These are phyloP conservation scores for Bombus sylvicola DNA, from an alignment of 1,140 invertebrate genomes.

Conservation along the genomic window DNA sequence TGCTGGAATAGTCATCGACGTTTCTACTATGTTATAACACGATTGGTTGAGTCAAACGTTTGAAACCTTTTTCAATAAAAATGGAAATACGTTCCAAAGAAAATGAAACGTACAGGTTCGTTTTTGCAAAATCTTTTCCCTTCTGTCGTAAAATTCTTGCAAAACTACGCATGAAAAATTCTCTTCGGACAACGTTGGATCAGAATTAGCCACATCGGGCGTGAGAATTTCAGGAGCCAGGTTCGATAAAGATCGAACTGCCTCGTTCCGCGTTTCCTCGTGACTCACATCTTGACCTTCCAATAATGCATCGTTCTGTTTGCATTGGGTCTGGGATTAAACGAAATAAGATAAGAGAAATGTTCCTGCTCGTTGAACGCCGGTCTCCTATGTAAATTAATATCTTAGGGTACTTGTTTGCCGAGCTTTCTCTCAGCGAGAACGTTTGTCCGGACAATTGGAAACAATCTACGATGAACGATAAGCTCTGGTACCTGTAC, in stretches of 20 bases:
- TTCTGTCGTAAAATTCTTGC: too few relatives aligned
- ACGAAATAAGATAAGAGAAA: slow-evolving; percentile 48
- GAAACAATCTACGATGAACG: slow-evolving; percentile 54
- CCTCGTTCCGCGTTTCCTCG: neutral
- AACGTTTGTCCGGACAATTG: slow-evolving; percentile 47
- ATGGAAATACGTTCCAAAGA: neutral
- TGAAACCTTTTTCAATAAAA: neutral
- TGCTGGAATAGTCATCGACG: too few relatives aligned
- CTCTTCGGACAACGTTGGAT: too few relatives aligned
- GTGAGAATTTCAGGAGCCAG: neutral
- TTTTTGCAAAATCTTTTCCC: too few relatives aligned
- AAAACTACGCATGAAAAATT: too few relatives aligned
- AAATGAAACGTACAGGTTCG: too few relatives aligned
- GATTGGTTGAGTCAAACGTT: too few relatives aligned
- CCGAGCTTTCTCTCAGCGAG: neutral
- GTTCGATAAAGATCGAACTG: slow-evolving; percentile 6
- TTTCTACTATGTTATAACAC: too few relatives aligned
- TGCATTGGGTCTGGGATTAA: slow-evolving; percentile 22
- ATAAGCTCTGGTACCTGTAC: slow-evolving; percentile 37
- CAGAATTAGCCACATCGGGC: too few relatives aligned
- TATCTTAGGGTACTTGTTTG: slow-evolving; percentile 26
- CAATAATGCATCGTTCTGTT: slow-evolving; percentile 16
- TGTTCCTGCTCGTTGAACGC: slow-evolving; percentile 8
- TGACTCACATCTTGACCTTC: neutral
- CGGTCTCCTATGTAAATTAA: slow-evolving; percentile 41